Conservation (phyloP, 2,888 invertebrate genomes). For the Vesta saturnalis region DNA sequence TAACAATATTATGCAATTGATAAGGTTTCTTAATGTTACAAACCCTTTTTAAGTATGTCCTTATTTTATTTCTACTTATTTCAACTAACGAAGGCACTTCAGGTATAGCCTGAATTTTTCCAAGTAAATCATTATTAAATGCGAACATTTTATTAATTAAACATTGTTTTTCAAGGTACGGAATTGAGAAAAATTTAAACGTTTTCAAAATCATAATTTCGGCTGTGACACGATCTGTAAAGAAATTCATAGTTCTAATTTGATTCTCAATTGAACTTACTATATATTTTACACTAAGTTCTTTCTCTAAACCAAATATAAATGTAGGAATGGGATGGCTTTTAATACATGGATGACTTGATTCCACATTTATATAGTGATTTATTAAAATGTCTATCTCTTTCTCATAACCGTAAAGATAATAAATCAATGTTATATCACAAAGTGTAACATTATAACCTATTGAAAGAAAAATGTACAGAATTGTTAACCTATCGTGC, state of each 20-base stretch:
- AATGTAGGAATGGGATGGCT: conserved; percentile 13
- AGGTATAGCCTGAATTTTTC: not conserved
- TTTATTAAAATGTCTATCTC: conserved; percentile 22
- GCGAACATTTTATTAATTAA: not conserved
- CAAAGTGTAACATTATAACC: conserved; percentile 11
- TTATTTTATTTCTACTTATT: conserved; percentile 46
- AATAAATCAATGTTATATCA: conserved; percentile 22
- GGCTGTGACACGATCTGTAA: not conserved
- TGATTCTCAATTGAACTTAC: not conserved
- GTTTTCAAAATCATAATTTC: not conserved
- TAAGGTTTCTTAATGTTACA: conserved; percentile 39
- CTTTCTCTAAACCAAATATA: conserved; percentile 15
- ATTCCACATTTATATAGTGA: not conserved
- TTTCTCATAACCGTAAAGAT: conserved; percentile 24
- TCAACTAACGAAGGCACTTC: conserved; percentile 48
- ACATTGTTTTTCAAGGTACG: not conserved
- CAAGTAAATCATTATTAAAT: not conserved
- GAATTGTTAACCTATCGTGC: conserved; percentile 26
- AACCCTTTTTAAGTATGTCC: conserved; percentile 42
- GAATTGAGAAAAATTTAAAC: conserved; percentile 12
- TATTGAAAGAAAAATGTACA: conserved; percentile 25
- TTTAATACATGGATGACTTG: not conserved
- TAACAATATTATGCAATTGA: conserved; percentile 44
- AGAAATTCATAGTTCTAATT: not conserved
- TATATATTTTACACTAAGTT: not conserved